A percentile compares a stretch with the other conserved stretches of the same genome.
Evolutionary conservation across 2,113 vertebrate genomes (phyloP).

Genomic region (Sitta europaea): DNA sequence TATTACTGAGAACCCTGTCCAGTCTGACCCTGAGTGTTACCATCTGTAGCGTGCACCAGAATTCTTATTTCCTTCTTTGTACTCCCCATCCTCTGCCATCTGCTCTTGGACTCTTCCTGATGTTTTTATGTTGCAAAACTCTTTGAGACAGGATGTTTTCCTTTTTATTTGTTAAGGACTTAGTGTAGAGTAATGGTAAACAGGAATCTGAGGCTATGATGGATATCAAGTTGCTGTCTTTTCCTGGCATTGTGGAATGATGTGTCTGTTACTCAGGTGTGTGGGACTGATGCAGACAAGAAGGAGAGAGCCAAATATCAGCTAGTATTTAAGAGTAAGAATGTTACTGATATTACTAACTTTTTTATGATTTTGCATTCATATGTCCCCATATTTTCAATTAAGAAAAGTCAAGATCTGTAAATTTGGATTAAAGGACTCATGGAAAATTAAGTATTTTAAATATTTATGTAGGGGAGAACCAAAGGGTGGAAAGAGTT

Average conservation of each 20-base stretch:
- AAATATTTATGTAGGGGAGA: background rate
- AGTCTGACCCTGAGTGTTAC: background rate
- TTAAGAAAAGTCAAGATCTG: background rate
- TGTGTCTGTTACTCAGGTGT: slow-evolving; percentile 34
- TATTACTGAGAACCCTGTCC: background rate
- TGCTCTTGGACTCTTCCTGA: slow-evolving; percentile 13
- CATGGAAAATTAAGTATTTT: background rate
- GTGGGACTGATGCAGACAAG: background rate
- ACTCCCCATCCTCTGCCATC: background rate
- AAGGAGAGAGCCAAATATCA: background rate
- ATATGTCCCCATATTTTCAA: background rate
- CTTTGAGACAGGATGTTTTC: slow-evolving; percentile 42
- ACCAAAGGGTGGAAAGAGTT: background rate
- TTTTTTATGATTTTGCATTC: background rate
- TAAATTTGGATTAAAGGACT: background rate
- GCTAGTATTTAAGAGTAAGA: background rate
- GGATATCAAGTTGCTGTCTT: background rate
- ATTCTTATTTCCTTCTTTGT: background rate
- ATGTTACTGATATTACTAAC: background rate
- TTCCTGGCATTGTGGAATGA: slow-evolving; percentile 30
- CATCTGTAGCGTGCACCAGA: background rate
- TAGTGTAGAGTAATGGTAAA: slow-evolving; percentile 19
- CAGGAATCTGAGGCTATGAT: slow-evolving; percentile 21
- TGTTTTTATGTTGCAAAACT: background rate
- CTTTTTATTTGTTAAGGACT: slow-evolving; percentile 9